A percentile compares a stretch with the other conserved stretches of the same genome.
Evolutionary conservation across 2,888 invertebrate species (phyloP).

Genomic region (Lacanobia wlatinum): DNA sequence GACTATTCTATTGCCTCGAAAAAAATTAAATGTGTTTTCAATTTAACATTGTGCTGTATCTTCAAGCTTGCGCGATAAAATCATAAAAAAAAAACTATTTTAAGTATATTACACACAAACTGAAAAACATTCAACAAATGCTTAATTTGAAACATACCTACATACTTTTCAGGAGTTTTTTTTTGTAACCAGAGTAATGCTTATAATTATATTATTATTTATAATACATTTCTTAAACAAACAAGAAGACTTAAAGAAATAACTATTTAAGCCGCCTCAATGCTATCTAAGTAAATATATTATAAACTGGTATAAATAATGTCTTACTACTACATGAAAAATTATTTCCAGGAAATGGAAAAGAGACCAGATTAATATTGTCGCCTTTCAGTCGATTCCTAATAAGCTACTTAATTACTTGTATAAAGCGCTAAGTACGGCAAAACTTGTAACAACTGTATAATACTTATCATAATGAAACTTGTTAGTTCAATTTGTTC

Average conservation of each 20-base stretch:
- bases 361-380: constrained; percentile 87
- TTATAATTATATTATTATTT: constrained; percentile 46
- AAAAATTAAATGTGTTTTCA: constrained; percentile 63
- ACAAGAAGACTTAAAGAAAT: constrained; percentile 39
- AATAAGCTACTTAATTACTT: constrained; percentile 76
- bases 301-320: constrained; percentile 71
- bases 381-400: constrained; percentile 86
- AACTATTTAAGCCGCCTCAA: constrained; percentile 40
- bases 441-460: constrained; percentile 71
- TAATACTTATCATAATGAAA: constrained; percentile 55
- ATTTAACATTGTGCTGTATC: constrained; percentile 43
- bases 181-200: constrained; percentile 31
- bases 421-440: constrained; percentile 81
- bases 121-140: constrained; percentile 25
- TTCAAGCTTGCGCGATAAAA: constrained; percentile 61
- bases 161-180: constrained; percentile 9
- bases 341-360: constrained; percentile 77
- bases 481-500: constrained; percentile 46
- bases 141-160: constrained; percentile 29
- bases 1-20: constrained; percentile 64
- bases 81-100: constrained; percentile 8
- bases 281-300: constrained; percentile 61
- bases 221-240: constrained; percentile 52
- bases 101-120: constrained; percentile 29
- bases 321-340: constrained; percentile 72